Conservation (phyloP, 2,888 invertebrate species). For the Exocentrus adspersus region DNA sequence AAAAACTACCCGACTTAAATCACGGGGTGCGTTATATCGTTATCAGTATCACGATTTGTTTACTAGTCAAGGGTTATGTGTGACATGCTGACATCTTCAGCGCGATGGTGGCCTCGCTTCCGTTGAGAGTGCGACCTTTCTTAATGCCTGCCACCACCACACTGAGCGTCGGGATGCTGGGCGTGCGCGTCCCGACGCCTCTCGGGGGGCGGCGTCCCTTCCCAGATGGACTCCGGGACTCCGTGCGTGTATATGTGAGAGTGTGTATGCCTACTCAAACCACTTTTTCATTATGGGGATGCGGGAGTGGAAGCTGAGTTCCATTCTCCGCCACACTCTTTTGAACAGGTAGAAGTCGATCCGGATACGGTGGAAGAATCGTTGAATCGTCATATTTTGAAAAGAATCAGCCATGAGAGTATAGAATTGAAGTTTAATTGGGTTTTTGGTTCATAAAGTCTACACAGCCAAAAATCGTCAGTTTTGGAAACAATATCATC, state of each 20-base stretch:
- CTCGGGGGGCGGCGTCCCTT: constrained; percentile 44
- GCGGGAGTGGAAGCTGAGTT: constrained; percentile 12
- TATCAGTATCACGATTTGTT: constrained; percentile 29
- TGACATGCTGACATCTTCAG: constrained; percentile 37
- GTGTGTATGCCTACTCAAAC: constrained; percentile 39
- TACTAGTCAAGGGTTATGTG: constrained; percentile 32
- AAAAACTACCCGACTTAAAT: neutral
- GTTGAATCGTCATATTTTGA: no score
- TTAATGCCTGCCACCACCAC: constrained; percentile 51
- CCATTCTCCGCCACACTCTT: neutral
- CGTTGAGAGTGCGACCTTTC: constrained; percentile 33
- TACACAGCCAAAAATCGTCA: no score
- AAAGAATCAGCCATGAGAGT: no score
- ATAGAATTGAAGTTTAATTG: no score
- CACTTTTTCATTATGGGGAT: constrained; percentile 35
- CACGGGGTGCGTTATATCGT: neutral
- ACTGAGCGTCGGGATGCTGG: constrained; percentile 58
- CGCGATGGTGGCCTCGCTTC: constrained; percentile 32
- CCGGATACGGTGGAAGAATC: no score
- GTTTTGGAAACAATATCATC: no score
- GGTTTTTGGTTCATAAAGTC: no score
- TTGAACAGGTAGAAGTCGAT: neutral
- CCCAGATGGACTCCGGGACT: constrained; percentile 36
- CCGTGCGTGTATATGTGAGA: no score
- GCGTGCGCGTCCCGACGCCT: constrained; percentile 49